A percentile compares a stretch with the other conserved stretches of the same genome.
Conservation (phyloP, 37 sponge, comb jelly and placozoan species). For the Lycopodina hypogea region DNA sequence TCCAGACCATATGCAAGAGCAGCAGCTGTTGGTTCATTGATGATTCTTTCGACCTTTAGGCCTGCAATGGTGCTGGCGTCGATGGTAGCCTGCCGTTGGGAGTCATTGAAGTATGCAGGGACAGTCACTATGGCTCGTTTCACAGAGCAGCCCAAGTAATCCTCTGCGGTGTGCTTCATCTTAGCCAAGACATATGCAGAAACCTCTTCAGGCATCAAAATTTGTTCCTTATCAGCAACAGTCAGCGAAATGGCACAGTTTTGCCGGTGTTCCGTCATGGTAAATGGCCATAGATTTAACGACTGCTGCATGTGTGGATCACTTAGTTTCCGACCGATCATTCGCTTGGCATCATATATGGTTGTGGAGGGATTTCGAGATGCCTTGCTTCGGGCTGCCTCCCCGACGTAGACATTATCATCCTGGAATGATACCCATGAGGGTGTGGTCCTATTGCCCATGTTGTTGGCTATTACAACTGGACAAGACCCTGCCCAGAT, state of each 20-base stretch:
- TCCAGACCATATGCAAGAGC: constrained; percentile 96
- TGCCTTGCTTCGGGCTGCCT: constrained; percentile 83
- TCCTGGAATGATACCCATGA: constrained; percentile 86
- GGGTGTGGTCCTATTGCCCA: constrained; percentile 89
- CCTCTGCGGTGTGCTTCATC: constrained; percentile 94
- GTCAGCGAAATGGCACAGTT: constrained; percentile 71
- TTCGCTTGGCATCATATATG: constrained; percentile 87
- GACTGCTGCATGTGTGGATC: constrained; percentile 66
- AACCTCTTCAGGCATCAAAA: constrained; percentile 81
- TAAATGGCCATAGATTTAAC: constrained; percentile 70
- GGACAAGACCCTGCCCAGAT: constrained; percentile 81
- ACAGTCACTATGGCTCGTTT: constrained; percentile 81
- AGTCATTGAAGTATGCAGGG: constrained; percentile 95
- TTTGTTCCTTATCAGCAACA: not conserved
- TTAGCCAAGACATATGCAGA: constrained; percentile 87
- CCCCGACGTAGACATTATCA: constrained; percentile 77
- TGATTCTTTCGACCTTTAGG: constrained; percentile 84
- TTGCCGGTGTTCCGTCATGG: constrained; percentile 42
- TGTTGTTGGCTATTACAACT: constrained; percentile 80
- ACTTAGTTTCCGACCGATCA: constrained; percentile 80
- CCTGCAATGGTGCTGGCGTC: constrained; percentile 88
- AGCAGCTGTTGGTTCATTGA: constrained; percentile 98
- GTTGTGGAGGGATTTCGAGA: constrained; percentile 50
- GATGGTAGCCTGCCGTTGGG: constrained; percentile 95
- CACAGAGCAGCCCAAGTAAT: constrained; percentile 69